A percentile compares a stretch with the other conserved stretches of the same genome.
Evolutionary conservation across 2,888 invertebrate genomes (phyloP).

Genomic region (Heliconius cydno): DNA sequence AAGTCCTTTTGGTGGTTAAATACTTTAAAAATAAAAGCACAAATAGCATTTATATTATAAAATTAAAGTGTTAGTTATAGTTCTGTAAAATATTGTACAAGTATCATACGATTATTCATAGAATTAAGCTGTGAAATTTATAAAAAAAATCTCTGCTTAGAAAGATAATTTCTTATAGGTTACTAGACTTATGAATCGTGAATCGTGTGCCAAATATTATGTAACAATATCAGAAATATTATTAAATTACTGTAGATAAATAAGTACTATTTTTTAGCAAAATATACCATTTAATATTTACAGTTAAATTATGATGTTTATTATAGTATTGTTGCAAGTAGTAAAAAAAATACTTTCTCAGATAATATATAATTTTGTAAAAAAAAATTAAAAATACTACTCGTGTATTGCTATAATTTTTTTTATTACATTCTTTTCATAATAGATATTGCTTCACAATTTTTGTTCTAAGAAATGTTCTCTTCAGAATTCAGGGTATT

Average conservation of each 20-base stretch:
- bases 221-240: constrained; percentile 5
- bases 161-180: not conserved
- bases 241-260: constrained; percentile 1
- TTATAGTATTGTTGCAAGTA: not conserved
- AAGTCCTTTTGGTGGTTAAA: constrained; percentile 28
- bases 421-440: not conserved
- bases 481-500: constrained; percentile 38
- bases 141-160: not conserved
- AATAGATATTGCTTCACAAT: not conserved
- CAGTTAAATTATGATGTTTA: not conserved
- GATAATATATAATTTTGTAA: no score
- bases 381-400: no score
- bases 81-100: constrained; percentile 10
- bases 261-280: not conserved
- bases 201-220: constrained; percentile 65
- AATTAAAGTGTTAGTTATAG: constrained; percentile 12
- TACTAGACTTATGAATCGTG: constrained; percentile 51
- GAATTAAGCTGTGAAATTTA: not conserved
- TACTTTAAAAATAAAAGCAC: constrained; percentile 27
- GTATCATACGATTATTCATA: not conserved
- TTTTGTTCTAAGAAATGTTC: not conserved
- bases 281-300: not conserved
- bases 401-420: not conserved
- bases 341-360: no score
- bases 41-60: constrained; percentile 25